Evolutionary conservation across 2,797 vertebrate genomes (phyloP).

Genomic region (Chromis chromis): DNA sequence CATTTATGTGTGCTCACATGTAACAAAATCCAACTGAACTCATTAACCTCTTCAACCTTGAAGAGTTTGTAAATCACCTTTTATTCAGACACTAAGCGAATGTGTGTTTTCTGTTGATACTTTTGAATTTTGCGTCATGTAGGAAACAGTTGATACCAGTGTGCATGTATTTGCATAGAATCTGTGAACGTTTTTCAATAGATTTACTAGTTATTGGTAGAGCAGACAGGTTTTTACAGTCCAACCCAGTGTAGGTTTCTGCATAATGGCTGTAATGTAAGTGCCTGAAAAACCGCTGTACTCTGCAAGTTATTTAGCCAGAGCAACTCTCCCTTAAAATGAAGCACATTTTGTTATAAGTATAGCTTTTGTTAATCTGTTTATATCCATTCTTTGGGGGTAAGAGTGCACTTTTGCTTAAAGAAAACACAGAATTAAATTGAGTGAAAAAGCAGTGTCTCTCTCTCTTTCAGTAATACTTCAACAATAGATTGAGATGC

Average conservation of each 20-base stretch:
- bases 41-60: neutral
- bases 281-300: neutral
- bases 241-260: neutral
- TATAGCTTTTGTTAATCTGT: too few relatives aligned
- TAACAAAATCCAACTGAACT: constrained; percentile 15
- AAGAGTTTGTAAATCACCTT: neutral
- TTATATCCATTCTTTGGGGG: neutral
- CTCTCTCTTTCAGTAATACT: neutral
- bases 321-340: too few relatives aligned
- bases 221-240: neutral
- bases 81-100: neutral
- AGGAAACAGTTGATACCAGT: neutral
- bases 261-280: neutral
- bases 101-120: neutral
- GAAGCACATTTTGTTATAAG: neutral
- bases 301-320: neutral
- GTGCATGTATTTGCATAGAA: constrained; percentile 6
- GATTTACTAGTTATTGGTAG: neutral
- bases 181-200: neutral
- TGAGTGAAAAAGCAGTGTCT: neutral
- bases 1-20: neutral
- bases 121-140: neutral
- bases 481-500: neutral
- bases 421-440: neutral
- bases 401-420: too few relatives aligned